Evolutionary conservation across 2,888 invertebrate species (phyloP), one percentile per base, ranked within the genome.

Genomic region (Pyrrhia umbra): DNA sequence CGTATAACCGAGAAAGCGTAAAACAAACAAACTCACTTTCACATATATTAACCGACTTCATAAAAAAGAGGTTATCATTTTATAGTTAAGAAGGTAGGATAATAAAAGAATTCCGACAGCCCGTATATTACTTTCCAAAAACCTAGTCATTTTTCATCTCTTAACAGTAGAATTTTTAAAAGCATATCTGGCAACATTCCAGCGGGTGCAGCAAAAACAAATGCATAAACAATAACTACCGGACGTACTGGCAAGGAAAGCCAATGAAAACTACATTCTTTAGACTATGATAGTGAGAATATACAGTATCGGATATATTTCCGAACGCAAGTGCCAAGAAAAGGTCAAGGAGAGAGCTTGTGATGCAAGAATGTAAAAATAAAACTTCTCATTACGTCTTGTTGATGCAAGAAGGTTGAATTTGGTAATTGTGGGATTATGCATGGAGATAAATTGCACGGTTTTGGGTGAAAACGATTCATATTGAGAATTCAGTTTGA

Each of bases 241-340:
- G 30, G 18, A 42, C 16, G 23, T 9, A 25, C 40, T 70, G 60
- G 60, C 34, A 60, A 69, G 43, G 42, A 49, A 50, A 63, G 50
- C 27, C 37, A 63, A 71, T 69, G 15, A 65, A 65, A 50, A 66
- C 49, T 71, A 52, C 52, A 59, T 46, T 45, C 0, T 45, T 58
- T 63, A 16, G 39, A 16, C 20, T 50, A 62, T 27, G 27, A 10
- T 51, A 52, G 13, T 43, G 15, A 55, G 1, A 9, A 34, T 18
- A 18, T 46, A 42, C 25, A 34, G 0, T 21, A 56, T 66, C 25
- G 51, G 51, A 72, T 34, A 56, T 30, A 9, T 50, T 68, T 58
- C 54, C 74, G 18, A 45, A 8, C 50, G 0, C 20, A 39, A 37
- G 15, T 58, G 71, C 63, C 51, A 68, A 52, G 9, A 30, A 52